phyloP scores from a whole-genome alignment of 2,888 invertebrate genomes.

The Sicus ferrugineus region DNA sequence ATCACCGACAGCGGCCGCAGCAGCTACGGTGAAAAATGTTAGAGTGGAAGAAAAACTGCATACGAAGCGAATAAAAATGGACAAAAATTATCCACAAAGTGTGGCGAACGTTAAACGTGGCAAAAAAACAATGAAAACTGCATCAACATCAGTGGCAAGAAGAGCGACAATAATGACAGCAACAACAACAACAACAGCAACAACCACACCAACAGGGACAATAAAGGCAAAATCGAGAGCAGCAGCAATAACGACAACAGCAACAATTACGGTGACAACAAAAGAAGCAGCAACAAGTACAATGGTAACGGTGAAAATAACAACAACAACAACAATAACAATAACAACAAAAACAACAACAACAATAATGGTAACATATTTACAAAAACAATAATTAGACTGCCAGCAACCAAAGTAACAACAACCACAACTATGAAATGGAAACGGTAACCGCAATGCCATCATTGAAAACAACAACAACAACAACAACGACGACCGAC shows the following conservation, averaged over 20 bases:
- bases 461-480: neutral
- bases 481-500: too few relatives aligned
- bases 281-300: neutral
- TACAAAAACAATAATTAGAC: neutral
- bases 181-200: constrained; percentile 5
- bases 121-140: too few relatives aligned
- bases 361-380: neutral
- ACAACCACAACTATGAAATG: too few relatives aligned
- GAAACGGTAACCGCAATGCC: neutral
- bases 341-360: neutral
- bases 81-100: too few relatives aligned
- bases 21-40: too few relatives aligned
- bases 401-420: neutral
- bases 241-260: too few relatives aligned
- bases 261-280: neutral
- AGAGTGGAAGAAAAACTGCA: too few relatives aligned
- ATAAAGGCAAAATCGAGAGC: neutral
- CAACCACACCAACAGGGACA: neutral
- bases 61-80: too few relatives aligned
- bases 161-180: neutral
- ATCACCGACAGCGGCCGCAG: too few relatives aligned
- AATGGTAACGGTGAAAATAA: neutral
- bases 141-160: too few relatives aligned
- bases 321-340: neutral
- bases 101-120: too few relatives aligned